These are phyloP conservation scores for Panopea generosa DNA, from an alignment of 2,888 invertebrate species.

Conservation along the genomic window DNA sequence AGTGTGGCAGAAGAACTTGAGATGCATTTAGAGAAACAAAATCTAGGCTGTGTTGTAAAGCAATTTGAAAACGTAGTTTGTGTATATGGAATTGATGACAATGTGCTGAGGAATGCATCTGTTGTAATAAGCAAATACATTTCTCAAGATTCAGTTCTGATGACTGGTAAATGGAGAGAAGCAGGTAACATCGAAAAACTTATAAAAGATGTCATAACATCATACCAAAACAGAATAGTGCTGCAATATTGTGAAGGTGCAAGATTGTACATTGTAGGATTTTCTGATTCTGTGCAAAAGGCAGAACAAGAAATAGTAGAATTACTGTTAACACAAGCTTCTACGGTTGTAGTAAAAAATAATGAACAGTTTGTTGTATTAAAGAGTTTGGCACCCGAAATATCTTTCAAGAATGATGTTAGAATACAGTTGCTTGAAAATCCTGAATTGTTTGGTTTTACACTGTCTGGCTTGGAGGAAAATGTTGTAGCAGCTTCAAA, in stretches of 20 bases:
- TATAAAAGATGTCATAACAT: too few species aligned
- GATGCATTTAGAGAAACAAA: background rate
- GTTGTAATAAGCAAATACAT: background rate
- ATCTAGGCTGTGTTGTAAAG: background rate
- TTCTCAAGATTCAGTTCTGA: too few species aligned
- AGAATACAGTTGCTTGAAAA: too few species aligned
- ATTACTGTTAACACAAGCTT: too few species aligned
- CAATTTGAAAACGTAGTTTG: background rate
- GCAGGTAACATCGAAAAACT: too few species aligned
- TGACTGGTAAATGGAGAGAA: too few species aligned
- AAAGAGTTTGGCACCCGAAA: too few species aligned
- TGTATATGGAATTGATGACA: slow-evolving; percentile 12
- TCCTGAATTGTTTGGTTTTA: too few species aligned
- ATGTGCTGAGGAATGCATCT: background rate
- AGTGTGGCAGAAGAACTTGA: background rate
- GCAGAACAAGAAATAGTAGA: background rate
- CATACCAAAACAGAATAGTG: too few species aligned
- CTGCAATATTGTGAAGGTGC: background rate
- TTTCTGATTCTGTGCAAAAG: background rate
- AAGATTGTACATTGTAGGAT: background rate
- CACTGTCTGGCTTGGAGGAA: background rate
- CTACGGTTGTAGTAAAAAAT: too few species aligned
- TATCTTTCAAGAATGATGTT: too few species aligned
- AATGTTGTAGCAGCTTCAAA: background rate
- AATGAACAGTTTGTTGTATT: too few species aligned